Evolutionary conservation across 1,140 invertebrate genomes (phyloP).

Genomic region (Lanistes nyassanus): DNA sequence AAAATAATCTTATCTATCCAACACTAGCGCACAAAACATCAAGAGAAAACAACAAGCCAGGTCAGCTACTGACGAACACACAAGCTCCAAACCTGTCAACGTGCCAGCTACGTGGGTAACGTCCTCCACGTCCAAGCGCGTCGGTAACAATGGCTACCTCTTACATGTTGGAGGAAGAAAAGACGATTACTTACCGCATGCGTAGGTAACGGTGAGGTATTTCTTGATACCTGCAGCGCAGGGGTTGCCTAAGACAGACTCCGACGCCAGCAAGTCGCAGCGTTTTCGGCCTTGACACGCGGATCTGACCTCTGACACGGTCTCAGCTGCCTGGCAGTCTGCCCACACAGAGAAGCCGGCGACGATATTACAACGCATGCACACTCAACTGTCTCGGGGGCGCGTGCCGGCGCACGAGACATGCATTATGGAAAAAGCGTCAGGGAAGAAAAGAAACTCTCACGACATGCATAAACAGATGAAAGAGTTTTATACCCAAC

Average conservation of each 20-base stretch:
- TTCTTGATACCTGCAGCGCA: slow-evolving; percentile 84
- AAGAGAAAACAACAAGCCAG: no score
- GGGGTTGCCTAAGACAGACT: slow-evolving; percentile 86
- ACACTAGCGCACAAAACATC: no score
- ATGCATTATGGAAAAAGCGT: no score
- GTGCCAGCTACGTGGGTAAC: no score
- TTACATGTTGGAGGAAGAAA: no score
- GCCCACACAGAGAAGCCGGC: slow-evolving; percentile 32
- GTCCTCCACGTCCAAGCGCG: no score
- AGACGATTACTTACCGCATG: slow-evolving; percentile 82
- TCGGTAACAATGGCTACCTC: no score
- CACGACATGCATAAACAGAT: background rate
- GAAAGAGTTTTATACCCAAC: no score
- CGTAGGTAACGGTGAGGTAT: slow-evolving; percentile 92
- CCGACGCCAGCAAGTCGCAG: slow-evolving; percentile 84
- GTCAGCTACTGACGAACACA: no score
- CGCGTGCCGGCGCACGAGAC: no score
- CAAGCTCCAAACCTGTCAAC: no score
- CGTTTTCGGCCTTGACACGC: slow-evolving; percentile 88
- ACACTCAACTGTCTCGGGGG: background rate
- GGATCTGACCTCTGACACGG: slow-evolving; percentile 88
- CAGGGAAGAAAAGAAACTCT: background rate
- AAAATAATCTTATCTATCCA: no score
- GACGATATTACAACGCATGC: slow-evolving; percentile 30
- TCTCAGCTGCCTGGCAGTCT: slow-evolving; percentile 88